Evolutionary conservation across 2,888 invertebrate species (phyloP), one percentile per base, ranked within the genome.

Genomic region (Drosophila merina): DNA sequence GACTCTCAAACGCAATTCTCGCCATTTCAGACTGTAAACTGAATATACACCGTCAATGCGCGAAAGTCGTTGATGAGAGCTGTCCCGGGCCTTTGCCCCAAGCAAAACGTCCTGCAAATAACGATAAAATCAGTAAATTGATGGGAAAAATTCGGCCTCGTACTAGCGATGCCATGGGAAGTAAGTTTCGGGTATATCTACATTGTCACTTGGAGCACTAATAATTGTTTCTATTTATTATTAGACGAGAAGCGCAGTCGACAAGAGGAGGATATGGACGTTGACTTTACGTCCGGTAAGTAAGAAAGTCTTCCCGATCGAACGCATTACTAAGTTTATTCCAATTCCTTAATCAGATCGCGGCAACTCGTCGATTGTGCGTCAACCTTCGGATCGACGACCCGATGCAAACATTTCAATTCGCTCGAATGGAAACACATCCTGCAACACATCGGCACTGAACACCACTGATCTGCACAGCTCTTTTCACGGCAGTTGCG

Each of bases 1-100:
- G 33, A 40, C 12, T 38, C 14, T 28, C 26, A 9, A n/a, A 25
- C 9, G 9, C n/a, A 31, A 25, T 42, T 20, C 48, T n/a, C 12
- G 36, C 12, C 57, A 72, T 59, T 62, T 12, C 54, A 91, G 97
- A 96, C 91, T 98, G 98, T 93, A 95, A 96, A 90, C 93, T 97
- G 81, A 96, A 96, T 88, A 95, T 97, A 86, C 98, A 98, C 93
- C 95, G 97, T 74, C 92, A 93, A 49, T 98, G 98, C 92, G 95
- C 96, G 49, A 94, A 94, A 79, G 92, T 93, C 1, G 94, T 98
- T 72, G 96, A 96, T 76, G 97, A 97, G 91, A 94, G 93, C 77
- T 98, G 98, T 91, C 95, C 96, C 25, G 94, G 96, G 28, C 95
- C 95, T 83, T 90, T 94, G 76, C 93, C 94, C 9, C 91, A 91